phyloP scores from a whole-genome alignment of 2,113 vertebrate genomes.

The Albula goreensis region DNA sequence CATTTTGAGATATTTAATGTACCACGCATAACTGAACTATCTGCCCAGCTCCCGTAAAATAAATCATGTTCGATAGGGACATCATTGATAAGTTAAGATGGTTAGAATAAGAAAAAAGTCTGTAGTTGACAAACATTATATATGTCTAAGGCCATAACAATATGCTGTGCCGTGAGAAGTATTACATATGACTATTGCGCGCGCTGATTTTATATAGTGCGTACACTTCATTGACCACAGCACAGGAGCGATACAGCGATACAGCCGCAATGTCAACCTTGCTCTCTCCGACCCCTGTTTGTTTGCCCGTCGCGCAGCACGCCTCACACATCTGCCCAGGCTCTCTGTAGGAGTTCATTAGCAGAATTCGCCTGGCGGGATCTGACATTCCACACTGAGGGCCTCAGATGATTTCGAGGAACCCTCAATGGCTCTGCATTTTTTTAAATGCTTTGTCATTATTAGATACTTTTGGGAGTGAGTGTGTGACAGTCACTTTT shows the following conservation, averaged over 20 bases:
- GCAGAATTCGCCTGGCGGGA: slow-evolving; percentile 26
- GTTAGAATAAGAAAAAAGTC: neutral
- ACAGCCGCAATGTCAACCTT: neutral
- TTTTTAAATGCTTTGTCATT: neutral
- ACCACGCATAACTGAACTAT: neutral
- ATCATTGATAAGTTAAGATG: neutral
- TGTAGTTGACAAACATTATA: neutral
- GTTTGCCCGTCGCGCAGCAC: neutral
- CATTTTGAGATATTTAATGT: neutral
- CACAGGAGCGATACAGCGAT: neutral
- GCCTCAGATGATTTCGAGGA: slow-evolving; percentile 21
- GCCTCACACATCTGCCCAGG: neutral
- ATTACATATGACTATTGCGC: neutral
- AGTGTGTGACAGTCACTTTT: slow-evolving; percentile 22
- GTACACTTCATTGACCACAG: neutral
- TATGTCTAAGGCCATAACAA: neutral
- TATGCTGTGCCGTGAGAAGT: neutral
- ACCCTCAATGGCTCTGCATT: neutral
- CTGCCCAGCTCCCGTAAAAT: neutral
- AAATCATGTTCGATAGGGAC: neutral
- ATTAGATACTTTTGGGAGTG: neutral
- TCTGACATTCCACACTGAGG: slow-evolving; percentile 15
- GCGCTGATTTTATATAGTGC: neutral
- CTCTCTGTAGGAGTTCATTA: slow-evolving; percentile 37
- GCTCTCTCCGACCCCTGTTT: slow-evolving; percentile 20